These are phyloP conservation scores for Crossaster papposus DNA, from an alignment of 53 echinoderm and acorn worm genomes.

Conservation along the genomic window DNA sequence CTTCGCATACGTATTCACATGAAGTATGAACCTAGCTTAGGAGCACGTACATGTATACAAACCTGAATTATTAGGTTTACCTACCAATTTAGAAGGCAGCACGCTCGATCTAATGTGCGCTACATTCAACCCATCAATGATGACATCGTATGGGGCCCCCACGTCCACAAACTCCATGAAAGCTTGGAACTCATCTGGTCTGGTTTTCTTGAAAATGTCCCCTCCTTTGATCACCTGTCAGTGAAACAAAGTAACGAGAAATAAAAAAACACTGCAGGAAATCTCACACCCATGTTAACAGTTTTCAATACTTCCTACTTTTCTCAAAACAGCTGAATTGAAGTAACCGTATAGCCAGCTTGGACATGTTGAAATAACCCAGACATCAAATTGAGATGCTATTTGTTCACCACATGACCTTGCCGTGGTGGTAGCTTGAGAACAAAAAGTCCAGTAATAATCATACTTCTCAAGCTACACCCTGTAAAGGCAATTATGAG, in stretches of 20 bases:
- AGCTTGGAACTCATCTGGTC: slow-evolving; percentile 89
- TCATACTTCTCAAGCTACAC: background rate
- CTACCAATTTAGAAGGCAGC: slow-evolving; percentile 73
- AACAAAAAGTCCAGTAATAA: background rate
- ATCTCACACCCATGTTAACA: too few species aligned
- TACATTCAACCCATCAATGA: slow-evolving; percentile 92
- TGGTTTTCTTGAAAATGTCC: slow-evolving; percentile 87
- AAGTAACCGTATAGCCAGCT: too few species aligned
- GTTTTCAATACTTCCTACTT: too few species aligned
- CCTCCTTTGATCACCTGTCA: slow-evolving; percentile 82
- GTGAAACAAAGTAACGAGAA: background rate
- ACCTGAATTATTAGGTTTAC: slow-evolving; percentile 1
- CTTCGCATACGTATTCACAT: too few species aligned
- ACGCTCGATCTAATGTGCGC: slow-evolving; percentile 69
- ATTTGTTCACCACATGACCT: too few species aligned
- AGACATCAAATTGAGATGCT: too few species aligned
- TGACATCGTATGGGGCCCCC: slow-evolving; percentile 82
- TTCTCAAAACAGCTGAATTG: too few species aligned
- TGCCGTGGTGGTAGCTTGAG: too few species aligned
- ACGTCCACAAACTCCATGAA: slow-evolving; percentile 84
- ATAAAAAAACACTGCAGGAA: background rate
- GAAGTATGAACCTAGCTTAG: too few species aligned
- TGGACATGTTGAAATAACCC: too few species aligned
- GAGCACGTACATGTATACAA: background rate
- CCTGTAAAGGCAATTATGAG: too few species aligned